These are phyloP conservation scores for Lethrus apterus DNA, from an alignment of 1,140 invertebrate species.

Conservation along the genomic window DNA sequence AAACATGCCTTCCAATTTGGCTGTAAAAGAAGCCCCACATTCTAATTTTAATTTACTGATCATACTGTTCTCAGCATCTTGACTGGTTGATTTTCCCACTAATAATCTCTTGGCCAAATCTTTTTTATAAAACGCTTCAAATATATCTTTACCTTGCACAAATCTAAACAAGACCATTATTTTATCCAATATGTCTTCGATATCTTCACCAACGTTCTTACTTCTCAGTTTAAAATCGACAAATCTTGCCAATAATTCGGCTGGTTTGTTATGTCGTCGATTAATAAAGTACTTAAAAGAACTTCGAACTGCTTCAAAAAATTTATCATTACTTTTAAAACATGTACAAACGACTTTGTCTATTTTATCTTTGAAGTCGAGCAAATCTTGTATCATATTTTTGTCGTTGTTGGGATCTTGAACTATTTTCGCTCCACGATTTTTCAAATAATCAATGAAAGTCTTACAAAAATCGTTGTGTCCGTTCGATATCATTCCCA, in stretches of 20 bases:
- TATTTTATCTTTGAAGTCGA: conserved; percentile 96
- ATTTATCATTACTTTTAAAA: conserved; percentile 89
- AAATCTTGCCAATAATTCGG: conserved; percentile 84
- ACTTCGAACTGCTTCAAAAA: conserved; percentile 87
- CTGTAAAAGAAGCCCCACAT: conserved; percentile 94
- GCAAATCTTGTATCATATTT: conserved; percentile 89
- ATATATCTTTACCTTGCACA: conserved; percentile 98
- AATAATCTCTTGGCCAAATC: conserved; percentile 92
- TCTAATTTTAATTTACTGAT: conserved; percentile 95
- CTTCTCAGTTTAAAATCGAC: conserved; percentile 63
- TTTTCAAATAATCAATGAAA: conserved; percentile 92
- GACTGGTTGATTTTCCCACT: conserved; percentile 95
- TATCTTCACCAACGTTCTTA: conserved; percentile 94
- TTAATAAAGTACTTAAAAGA: conserved; percentile 97
- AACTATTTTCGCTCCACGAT: conserved; percentile 89
- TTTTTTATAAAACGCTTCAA: conserved; percentile 99
- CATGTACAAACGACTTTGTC: conserved; percentile 85
- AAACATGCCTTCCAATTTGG: conserved; percentile 97
- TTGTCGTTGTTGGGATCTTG: conserved; percentile 92
- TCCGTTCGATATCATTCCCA: conserved; percentile 83
- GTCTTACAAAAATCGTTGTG: conserved; percentile 75
- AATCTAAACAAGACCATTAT: conserved; percentile 98
- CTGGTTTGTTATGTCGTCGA: conserved; percentile 91
- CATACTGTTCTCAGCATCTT: conserved; percentile 98
- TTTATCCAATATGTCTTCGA: conserved; percentile 91